Percentiles rank a stretch among this genome's conserved stretches.
Conservation (phyloP, 1,140 invertebrate species). For the Zaprionus africanus region DNA sequence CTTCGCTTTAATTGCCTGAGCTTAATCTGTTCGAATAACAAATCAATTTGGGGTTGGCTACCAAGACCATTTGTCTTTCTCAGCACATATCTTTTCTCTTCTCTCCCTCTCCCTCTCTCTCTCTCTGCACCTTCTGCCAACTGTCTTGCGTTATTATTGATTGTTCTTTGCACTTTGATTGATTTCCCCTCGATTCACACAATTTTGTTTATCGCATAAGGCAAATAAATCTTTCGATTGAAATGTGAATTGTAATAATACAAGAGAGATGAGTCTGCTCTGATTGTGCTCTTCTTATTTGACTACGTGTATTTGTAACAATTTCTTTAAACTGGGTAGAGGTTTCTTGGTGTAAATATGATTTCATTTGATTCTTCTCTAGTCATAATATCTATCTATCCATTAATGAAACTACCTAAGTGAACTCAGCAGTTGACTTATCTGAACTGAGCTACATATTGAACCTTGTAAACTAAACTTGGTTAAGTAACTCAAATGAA, state of each 20-base stretch:
- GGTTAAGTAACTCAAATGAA: no score
- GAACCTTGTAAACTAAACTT: no score
- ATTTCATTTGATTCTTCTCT: no score
- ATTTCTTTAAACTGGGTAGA: no score
- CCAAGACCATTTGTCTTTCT: not conserved
- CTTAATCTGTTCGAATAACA: slow-evolving; percentile 1
- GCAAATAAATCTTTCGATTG: slow-evolving; percentile 1
- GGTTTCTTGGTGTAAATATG: no score
- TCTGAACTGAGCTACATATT: no score
- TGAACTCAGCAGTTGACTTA: no score
- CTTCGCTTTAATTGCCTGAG: not conserved
- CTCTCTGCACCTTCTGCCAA: not conserved
- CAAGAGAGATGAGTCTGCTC: not conserved
- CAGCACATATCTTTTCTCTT: not conserved
- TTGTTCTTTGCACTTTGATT: slow-evolving; percentile 9
- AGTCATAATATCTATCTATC: not conserved
- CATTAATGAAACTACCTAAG: not conserved
- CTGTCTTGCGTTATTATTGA: not conserved
- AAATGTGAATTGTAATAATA: slow-evolving; percentile 1
- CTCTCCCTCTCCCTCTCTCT: not conserved
- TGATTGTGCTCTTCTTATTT: not conserved
- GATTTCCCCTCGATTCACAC: slow-evolving; percentile 3
- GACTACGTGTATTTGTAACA: not conserved
- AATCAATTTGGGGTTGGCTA: slow-evolving; percentile 8
- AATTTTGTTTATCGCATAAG: slow-evolving; percentile 1